Evolutionary conservation across 1,140 invertebrate species (phyloP).

Genomic region (Brachionus rubens): DNA sequence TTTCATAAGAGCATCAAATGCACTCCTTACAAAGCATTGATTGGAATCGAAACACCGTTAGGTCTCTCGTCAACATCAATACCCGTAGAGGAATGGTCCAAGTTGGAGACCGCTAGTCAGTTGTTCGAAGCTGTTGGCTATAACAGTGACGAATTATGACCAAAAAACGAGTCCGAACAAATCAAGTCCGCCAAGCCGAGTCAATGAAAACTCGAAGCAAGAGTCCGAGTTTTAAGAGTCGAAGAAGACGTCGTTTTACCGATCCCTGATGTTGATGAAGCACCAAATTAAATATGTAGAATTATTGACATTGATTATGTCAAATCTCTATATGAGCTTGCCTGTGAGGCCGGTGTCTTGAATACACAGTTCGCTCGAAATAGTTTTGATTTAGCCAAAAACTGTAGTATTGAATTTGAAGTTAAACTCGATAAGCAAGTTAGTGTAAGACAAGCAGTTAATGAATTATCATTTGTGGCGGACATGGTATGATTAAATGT

Average conservation of each 20-base stretch:
- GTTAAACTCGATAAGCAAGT: not conserved
- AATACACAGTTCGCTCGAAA: not conserved
- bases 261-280: slow-evolving; percentile 1
- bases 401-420: slow-evolving; percentile 7
- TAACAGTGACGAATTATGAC: not conserved
- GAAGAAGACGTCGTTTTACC: not conserved
- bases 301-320: slow-evolving; percentile 8
- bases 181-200: not conserved
- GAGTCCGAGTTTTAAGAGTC: no score
- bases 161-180: not conserved
- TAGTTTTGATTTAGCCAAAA: slow-evolving; percentile 10
- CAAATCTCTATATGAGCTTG: not conserved
- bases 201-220: no score
- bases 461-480: slow-evolving; percentile 4
- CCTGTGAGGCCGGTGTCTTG: not conserved
- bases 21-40: not conserved
- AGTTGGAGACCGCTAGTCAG: no score
- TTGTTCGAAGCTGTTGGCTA: no score
- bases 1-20: not conserved
- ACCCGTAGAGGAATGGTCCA: not conserved
- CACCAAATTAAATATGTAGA: not conserved
- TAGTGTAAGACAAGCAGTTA: not conserved
- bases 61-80: not conserved
- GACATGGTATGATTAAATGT: no score
- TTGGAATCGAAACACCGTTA: not conserved